These are phyloP conservation scores for Crocallis elinguaria DNA, from an alignment of 2,888 invertebrate genomes.

Conservation along the genomic window DNA sequence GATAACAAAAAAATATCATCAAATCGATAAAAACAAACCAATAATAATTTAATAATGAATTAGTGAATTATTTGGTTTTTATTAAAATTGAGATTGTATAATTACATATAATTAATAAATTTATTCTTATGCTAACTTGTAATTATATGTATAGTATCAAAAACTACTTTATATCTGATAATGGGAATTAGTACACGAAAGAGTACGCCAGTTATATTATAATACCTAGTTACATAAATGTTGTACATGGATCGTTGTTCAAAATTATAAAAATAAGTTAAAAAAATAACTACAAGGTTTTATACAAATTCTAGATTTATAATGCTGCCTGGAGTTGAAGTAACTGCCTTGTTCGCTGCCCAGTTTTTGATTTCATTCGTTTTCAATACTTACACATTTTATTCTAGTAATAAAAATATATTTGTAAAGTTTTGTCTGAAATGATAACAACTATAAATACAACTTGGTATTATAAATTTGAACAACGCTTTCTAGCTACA, in stretches of 20 bases:
- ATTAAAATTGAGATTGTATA: constrained; percentile 35
- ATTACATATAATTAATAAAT: constrained; percentile 25
- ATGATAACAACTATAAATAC: not conserved
- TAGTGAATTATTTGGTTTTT: constrained; percentile 42
- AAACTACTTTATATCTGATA: constrained; percentile 34
- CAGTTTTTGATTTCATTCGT: too few species aligned
- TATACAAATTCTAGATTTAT: not conserved
- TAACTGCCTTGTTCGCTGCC: too few species aligned
- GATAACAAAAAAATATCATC: constrained; percentile 33
- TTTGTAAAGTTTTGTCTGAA: too few species aligned
- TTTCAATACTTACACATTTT: too few species aligned
- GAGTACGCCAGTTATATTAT: constrained; percentile 34
- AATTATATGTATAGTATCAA: constrained; percentile 43
- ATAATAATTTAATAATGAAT: constrained; percentile 42
- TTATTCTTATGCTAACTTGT: constrained; percentile 27
- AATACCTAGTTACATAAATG: constrained; percentile 29
- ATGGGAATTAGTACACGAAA: constrained; percentile 31
- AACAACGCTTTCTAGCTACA: constrained; percentile 24
- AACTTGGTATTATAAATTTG: constrained; percentile 14
- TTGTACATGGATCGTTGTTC: constrained; percentile 27
- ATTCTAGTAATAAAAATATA: too few species aligned
- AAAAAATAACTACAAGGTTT: not conserved
- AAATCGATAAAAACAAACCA: constrained; percentile 37
- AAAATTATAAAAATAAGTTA: constrained; percentile 9
- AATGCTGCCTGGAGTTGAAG: too few species aligned